phyloP scores from a whole-genome alignment of 2,113 vertebrate genomes.

The Scopus umbretta region DNA sequence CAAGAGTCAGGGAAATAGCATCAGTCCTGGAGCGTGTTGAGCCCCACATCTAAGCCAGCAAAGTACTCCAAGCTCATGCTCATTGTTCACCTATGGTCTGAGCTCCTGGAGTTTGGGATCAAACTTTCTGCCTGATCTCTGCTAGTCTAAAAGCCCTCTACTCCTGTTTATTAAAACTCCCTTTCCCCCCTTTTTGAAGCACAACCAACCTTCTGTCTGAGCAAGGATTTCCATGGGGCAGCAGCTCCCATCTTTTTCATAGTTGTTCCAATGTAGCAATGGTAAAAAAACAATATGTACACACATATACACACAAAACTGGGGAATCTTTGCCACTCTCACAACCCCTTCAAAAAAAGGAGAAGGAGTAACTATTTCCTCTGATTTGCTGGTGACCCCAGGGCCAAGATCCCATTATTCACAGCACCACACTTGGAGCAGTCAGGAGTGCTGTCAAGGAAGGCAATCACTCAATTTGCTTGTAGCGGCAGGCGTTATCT shows the following conservation, averaged over 20 bases:
- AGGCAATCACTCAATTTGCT: not conserved
- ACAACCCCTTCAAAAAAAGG: not conserved
- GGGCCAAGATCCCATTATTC: not conserved
- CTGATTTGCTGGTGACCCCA: not conserved
- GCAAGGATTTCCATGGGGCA: not conserved
- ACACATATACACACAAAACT: not conserved
- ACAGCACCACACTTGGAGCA: not conserved
- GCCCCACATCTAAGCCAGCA: not conserved
- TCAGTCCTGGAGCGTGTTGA: not conserved
- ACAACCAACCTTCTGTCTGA: not conserved
- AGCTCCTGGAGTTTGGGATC: not conserved
- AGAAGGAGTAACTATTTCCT: not conserved
- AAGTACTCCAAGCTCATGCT: not conserved
- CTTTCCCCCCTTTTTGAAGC: not conserved
- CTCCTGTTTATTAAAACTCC: not conserved
- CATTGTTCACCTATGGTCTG: not conserved
- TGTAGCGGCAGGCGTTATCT: not conserved
- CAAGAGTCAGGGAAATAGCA: not conserved
- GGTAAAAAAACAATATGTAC: rapidly evolving
- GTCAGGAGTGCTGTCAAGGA: not conserved
- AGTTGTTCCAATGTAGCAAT: not conserved
- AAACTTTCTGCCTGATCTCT: not conserved
- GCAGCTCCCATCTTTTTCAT: not conserved
- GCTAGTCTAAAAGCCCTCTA: not conserved
- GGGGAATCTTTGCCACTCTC: not conserved